Base-by-base conservation (phyloP, 2,888 invertebrate species). In the Campoplex capitator region DNA sequence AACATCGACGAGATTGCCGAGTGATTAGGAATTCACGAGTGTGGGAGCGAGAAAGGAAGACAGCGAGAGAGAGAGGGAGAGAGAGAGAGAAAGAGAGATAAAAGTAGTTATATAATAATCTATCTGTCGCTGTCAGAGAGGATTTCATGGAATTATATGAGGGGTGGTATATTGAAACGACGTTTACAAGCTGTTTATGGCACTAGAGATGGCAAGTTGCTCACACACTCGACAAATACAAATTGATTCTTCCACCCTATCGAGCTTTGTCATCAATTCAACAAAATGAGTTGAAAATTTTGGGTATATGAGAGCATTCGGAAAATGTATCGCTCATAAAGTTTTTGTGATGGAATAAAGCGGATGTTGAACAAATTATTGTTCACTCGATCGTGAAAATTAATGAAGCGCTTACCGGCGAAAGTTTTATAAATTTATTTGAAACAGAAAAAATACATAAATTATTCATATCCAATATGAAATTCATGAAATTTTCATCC, bases 21-120 rank as follows among this genome's bases (percentile, higher is more conserved):
- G 76, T 86, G 86, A 86, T 86, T 83, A 86, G 86, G 75, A 83
- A 83, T 86, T 83, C 67, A 79, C 68, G 83, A 83, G 65, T 79
- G 32, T 48, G 54, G 56, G 45, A n/a, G 65, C 74, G 68, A 68
- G 76, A 79, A 82, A 58, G 56, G 35, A 4, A 75, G n/a, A 6
- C 9, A 70, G 38, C 38, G 9, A 9, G 42, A 42, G 9, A 42
- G 42, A 42, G 42, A 42, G 7, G 0, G 9, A 42, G 45, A 65
- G 13, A 65, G 54, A 68, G 42, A 42, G 42, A 42, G 7, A 42
- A 3, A 42, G 9, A 42, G 42, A 42, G 42, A 42, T 42, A 28
- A 54, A 68, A 76, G 11, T 56, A 45, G 45, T 70, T 32, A 79
- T 54, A 28, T 56, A 70, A 70, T 70, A 42, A 42, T 42, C n/a